A percentile compares a stretch with the other conserved stretches of the same genome.
Conservation (phyloP, 2,888 invertebrate genomes). For the Nebria brevicollis region DNA sequence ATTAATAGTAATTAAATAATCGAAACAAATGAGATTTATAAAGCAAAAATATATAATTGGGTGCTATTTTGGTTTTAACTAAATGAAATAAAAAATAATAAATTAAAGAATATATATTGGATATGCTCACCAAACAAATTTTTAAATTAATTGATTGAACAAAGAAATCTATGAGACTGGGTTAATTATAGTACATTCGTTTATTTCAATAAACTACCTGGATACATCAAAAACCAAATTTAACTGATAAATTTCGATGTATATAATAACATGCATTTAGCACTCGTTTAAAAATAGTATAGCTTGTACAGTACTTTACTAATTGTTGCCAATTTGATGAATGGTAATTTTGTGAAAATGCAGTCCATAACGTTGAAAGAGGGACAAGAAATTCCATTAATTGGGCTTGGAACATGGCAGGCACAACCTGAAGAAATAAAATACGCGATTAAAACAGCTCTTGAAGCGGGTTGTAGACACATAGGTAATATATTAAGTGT, state of each 20-base stretch:
- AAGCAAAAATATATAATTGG: not conserved
- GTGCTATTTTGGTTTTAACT: no score
- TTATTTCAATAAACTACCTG: constrained; percentile 20
- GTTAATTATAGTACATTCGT: not conserved
- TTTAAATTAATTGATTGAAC: no score
- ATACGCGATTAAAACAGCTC: constrained; percentile 70
- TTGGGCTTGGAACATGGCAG: constrained; percentile 81
- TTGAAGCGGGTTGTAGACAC: constrained; percentile 78
- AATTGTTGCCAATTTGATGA: constrained; percentile 34
- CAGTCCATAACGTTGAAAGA: constrained; percentile 63
- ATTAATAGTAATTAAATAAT: no score
- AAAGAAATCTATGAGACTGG: not conserved
- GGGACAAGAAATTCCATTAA: constrained; percentile 72
- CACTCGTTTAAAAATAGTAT: constrained; percentile 36
- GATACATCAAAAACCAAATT: constrained; percentile 34
- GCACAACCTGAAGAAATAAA: constrained; percentile 74
- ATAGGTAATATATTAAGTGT: constrained; percentile 58
- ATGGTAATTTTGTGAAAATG: constrained; percentile 55
- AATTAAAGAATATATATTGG: no score
- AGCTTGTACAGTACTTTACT: constrained; percentile 29
- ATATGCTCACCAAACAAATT: no score
- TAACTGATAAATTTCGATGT: constrained; percentile 39
- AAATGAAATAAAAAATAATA: no score
- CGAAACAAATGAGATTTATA: not conserved
- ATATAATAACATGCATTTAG: constrained; percentile 29